Base-by-base conservation (phyloP, 2,113 vertebrate genomes). In the Thunnus maccoyii region DNA sequence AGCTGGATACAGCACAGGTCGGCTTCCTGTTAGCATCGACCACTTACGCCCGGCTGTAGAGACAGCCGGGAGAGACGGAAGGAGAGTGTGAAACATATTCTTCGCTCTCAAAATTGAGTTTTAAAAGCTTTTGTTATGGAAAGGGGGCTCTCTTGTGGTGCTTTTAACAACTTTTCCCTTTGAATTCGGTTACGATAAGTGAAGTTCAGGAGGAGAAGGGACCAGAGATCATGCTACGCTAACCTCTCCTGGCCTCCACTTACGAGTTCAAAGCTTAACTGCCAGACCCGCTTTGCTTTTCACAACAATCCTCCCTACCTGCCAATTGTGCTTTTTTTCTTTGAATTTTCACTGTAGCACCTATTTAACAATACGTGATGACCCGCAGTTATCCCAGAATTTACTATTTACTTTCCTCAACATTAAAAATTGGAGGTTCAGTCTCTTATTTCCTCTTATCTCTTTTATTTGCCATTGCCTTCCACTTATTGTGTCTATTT, bases 11-110 rank as follows among this genome's bases (percentile, higher is more conserved):
- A 69, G 83, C 84, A 84, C 67, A 76, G 74, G 80, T 82, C 30
- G 25, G 50, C 86, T 82, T 90, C 90, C 88, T 85, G 88, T 87
- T 87, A 72, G 84, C 84, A 79, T 84, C 70, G 68, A 83, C 83
- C 74, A 2, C 60, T 78, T 82, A 82, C 41, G 65, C 72, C 11
- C 55, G 54, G 32, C 75, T 48, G 63, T 3, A 25, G 50, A 85
- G 62, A 32, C 72, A 71, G 80, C 27, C 58, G 68, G 30, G 50
- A 51, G 32, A 50, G 36, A 64, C 25, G 72, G 60, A 72, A 22
- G 32, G 69, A 56, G 55, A 56, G 12, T 3, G 11, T 20, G 41
- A 44, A 60, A 60, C 54, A 52, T 44, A 54, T 60, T 72, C 27
- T 48, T 54, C 60, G 62, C 60, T 32, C 25, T 41, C n/a, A 25